phyloP scores from a whole-genome alignment of 2,797 vertebrate genomes.

The Pogonophryne albipinna region DNA sequence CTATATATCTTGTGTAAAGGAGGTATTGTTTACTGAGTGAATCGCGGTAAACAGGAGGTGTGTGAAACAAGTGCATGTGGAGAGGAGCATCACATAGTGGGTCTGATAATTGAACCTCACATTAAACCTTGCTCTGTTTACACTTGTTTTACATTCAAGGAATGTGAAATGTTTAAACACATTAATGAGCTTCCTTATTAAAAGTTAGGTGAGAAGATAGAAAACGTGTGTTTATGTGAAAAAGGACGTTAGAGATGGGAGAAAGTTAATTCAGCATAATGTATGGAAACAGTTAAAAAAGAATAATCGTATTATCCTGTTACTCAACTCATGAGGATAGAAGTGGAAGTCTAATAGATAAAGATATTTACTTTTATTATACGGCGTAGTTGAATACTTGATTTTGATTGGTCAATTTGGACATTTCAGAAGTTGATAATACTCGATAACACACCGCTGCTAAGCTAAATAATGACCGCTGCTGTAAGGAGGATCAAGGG shows the following conservation, averaged over 20 bases:
- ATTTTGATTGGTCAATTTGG: no score
- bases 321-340: conserved; percentile 4
- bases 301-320: conserved; percentile 7
- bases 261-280: background rate
- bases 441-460: no score
- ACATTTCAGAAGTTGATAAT: no score
- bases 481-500: no score
- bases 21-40: conserved; percentile 16
- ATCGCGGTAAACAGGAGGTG: conserved; percentile 20
- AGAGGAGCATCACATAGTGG: conserved; percentile 25
- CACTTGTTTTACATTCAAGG: conserved; percentile 12
- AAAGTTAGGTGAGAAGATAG: background rate
- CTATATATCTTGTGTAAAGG: conserved; percentile 24
- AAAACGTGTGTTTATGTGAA: background rate
- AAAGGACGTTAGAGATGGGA: background rate
- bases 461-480: no score
- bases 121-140: conserved; percentile 29
- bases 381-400: no score
- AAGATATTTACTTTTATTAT: background rate
- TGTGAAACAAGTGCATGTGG: conserved; percentile 40
- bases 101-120: conserved; percentile 33
- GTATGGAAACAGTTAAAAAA: background rate
- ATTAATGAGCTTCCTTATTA: conserved; percentile 21
- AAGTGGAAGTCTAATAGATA: conserved; percentile 5
- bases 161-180: conserved; percentile 8